A percentile compares a stretch with the other conserved stretches of the same genome.
Evolutionary conservation across 2,113 vertebrate genomes (phyloP).

Genomic region (Cebus imitator): DNA sequence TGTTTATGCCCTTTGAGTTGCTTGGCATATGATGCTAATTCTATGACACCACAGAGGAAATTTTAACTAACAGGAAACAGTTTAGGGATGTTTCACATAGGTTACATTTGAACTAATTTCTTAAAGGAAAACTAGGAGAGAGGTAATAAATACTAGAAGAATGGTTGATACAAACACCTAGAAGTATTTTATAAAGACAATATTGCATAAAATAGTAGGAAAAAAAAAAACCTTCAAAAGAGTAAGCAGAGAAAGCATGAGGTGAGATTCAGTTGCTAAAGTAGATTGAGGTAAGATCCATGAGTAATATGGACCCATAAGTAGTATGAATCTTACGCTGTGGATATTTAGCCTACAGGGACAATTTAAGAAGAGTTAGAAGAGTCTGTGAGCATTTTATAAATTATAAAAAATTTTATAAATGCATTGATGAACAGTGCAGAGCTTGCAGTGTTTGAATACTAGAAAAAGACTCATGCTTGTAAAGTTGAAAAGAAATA

Average conservation of each 20-base stretch:
- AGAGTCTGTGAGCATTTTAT: neutral
- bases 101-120: neutral
- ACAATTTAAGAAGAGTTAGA: neutral
- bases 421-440: neutral
- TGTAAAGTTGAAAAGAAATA: neutral
- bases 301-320: neutral
- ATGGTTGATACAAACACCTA: neutral
- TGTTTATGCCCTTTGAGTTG: neutral
- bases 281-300: neutral
- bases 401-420: neutral
- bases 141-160: neutral
- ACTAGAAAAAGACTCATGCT: neutral
- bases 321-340: neutral
- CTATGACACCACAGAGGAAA: neutral
- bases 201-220: neutral
- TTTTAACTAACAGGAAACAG: neutral
- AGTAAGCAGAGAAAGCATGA: neutral
- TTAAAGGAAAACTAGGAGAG: neutral
- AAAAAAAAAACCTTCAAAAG: neutral
- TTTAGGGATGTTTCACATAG: neutral
- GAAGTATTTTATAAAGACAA: neutral
- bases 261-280: neutral
- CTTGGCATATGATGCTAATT: neutral
- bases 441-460: neutral
- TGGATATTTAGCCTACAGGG: neutral